phyloP scores from a whole-genome alignment of 2,888 invertebrate genomes.

The Chaetoderma sp. region DNA sequence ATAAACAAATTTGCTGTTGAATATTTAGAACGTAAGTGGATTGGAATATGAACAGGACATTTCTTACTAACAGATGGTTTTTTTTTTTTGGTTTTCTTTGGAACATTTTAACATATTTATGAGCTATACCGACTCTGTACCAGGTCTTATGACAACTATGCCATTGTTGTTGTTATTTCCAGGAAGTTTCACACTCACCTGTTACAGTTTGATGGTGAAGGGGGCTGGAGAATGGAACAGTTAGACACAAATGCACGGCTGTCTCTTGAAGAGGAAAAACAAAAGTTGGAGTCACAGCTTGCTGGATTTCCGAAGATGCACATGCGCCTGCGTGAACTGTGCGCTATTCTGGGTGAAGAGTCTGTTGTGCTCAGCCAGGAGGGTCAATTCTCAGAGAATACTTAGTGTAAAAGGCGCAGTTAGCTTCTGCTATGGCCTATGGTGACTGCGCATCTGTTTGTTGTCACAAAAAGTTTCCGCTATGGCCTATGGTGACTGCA shows the following conservation, averaged over 20 bases:
- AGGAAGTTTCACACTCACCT: slow-evolving; percentile 97
- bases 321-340: slow-evolving; percentile 69
- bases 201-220: slow-evolving; percentile 95
- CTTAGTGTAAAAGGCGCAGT: too few relatives aligned
- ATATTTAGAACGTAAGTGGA: too few relatives aligned
- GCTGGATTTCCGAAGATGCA: slow-evolving; percentile 71
- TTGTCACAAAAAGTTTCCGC: too few relatives aligned
- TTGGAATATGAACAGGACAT: too few relatives aligned
- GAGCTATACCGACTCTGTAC: neutral
- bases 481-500: too few relatives aligned
- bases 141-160: neutral
- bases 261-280: slow-evolving; percentile 71
- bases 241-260: slow-evolving; percentile 72
- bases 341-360: slow-evolving; percentile 70
- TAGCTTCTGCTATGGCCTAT: too few relatives aligned
- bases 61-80: too few relatives aligned
- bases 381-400: too few relatives aligned
- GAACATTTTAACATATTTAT: too few relatives aligned
- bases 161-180: slow-evolving; percentile 43
- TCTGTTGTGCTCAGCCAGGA: slow-evolving; percentile 58
- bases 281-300: slow-evolving; percentile 70
- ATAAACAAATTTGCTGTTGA: too few relatives aligned
- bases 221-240: slow-evolving; percentile 85
- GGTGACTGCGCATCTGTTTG: too few relatives aligned
- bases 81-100: too few relatives aligned